A percentile compares a stretch with the other conserved stretches of the same genome.
Conservation (phyloP, 2,888 invertebrate species). For the Byasa hedistus region DNA sequence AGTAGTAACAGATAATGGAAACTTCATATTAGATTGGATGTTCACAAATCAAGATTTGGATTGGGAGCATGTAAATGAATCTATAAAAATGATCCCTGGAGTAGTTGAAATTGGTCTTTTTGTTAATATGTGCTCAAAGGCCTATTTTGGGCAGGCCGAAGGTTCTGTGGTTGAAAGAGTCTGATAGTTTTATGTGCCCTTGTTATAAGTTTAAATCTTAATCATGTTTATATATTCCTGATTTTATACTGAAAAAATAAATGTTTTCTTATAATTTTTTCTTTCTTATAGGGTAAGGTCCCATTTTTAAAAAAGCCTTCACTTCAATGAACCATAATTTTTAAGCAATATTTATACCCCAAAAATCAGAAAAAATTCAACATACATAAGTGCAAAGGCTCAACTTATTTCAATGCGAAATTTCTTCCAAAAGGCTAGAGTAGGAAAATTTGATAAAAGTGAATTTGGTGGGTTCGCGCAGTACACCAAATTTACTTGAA, state of each 20-base stretch:
- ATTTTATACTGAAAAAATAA: constrained; percentile 22
- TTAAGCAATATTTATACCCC: too few relatives aligned
- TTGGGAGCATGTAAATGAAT: constrained; percentile 84
- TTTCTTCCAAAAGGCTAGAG: too few relatives aligned
- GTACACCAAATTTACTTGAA: too few relatives aligned
- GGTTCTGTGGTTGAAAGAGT: constrained; percentile 85
- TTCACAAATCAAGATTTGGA: constrained; percentile 83
- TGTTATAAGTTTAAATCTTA: constrained; percentile 13
- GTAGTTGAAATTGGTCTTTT: constrained; percentile 98
- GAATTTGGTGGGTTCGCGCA: too few relatives aligned
- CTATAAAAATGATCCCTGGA: constrained; percentile 90
- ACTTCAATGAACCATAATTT: too few relatives aligned
- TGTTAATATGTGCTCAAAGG: constrained; percentile 93
- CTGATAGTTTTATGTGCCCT: constrained; percentile 30
- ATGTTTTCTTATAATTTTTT: constrained; percentile 1
- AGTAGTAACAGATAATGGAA: constrained; percentile 98
- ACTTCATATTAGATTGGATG: constrained; percentile 97
- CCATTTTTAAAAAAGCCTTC: too few relatives aligned
- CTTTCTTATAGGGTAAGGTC: too few relatives aligned
- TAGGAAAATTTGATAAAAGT: too few relatives aligned
- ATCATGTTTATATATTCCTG: constrained; percentile 20
- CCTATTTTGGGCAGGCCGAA: constrained; percentile 93
- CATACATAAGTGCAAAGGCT: too few relatives aligned
- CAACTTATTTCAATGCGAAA: too few relatives aligned
- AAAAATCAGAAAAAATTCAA: too few relatives aligned